Base-by-base conservation (phyloP, 2,888 invertebrate species). In the Cephus nigrinus region DNA sequence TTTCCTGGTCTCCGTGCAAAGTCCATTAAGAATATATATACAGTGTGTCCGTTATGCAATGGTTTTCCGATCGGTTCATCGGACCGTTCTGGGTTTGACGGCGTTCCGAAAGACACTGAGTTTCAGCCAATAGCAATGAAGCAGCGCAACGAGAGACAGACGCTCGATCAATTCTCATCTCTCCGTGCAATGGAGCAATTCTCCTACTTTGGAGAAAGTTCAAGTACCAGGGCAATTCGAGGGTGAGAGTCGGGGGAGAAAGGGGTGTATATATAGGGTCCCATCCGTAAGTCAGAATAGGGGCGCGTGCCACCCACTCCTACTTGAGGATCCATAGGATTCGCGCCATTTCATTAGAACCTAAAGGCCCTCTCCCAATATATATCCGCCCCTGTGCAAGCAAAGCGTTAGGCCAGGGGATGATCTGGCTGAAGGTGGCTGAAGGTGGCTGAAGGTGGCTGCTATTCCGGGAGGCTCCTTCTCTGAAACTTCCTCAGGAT, bases 101-200 rank as follows among this genome's bases (percentile, higher is more conserved):
- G 55, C 23, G 23, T 15, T 23, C 23, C 23, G 55, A 55, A 55
- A 55, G 55, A 9, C 55, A 55, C 55, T 23, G 23, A 23, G 23
- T 9, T 23, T 15, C 23, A 9, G 55, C 2, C 55, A 55, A 5
- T 9, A 9, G 23, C 23, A 55, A 55, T 55, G 9, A 55, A 23
- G 32, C 72, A 68, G 34, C 74, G 34, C 76, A 55, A 35, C 35
- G 55, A 34, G 72, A 76, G 75, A 76, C 76, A 76, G 75, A 78
- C 75, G n/a, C 75, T 68, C 55, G 75, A 68, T 76, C 77, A 76
- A 75, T 78, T 73, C 77, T 77, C 68, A 55, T 55, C 74, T 55
- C 55, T 23, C 71, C 71, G 68, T 72, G 35, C 69, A 76, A 76
- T 75, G 73, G 76, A 80, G 76, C 69, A 79, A 76, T 75, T 73